Conservation (phyloP, 1,140 invertebrate species). For the Bombus vancouverensis region DNA sequence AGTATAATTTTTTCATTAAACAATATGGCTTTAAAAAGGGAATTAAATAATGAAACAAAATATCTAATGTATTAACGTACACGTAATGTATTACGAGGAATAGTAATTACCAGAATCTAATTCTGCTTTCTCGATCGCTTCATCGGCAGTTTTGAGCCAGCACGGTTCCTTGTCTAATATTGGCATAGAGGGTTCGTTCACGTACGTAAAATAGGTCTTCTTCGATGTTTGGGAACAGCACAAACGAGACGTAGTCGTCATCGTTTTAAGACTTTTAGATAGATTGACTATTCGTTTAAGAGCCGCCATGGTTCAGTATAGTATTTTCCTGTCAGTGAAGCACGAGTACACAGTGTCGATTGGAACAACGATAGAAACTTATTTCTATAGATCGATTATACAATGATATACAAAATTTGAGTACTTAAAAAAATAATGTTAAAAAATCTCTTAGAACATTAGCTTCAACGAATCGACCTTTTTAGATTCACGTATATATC, state of each 20-base stretch:
- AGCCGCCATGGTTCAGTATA: slow-evolving; percentile 72
- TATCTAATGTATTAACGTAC: neutral
- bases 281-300: slow-evolving; percentile 73
- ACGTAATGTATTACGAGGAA: too few species aligned
- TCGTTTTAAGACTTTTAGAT: slow-evolving; percentile 66
- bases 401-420: too few species aligned
- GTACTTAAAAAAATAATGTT: neutral
- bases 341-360: slow-evolving; percentile 27
- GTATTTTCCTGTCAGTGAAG: slow-evolving; percentile 9
- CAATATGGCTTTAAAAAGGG: neutral
- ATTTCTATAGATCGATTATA: neutral
- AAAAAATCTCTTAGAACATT: neutral
- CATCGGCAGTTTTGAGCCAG: slow-evolving; percentile 77
- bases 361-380: slow-evolving; percentile 25
- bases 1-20: neutral
- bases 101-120: slow-evolving; percentile 72
- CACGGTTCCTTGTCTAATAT: slow-evolving; percentile 76
- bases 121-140: slow-evolving; percentile 79
- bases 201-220: slow-evolving; percentile 82
- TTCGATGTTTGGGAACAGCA: slow-evolving; percentile 68
- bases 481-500: neutral
- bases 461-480: neutral
- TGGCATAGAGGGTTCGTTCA: slow-evolving; percentile 81
- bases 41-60: too few species aligned
- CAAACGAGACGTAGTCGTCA: slow-evolving; percentile 53